A percentile compares a stretch with the other conserved stretches of the same genome.
These are phyloP conservation scores for Ameiurus melas DNA, from an alignment of 2,113 vertebrate genomes.

Conservation along the genomic window DNA sequence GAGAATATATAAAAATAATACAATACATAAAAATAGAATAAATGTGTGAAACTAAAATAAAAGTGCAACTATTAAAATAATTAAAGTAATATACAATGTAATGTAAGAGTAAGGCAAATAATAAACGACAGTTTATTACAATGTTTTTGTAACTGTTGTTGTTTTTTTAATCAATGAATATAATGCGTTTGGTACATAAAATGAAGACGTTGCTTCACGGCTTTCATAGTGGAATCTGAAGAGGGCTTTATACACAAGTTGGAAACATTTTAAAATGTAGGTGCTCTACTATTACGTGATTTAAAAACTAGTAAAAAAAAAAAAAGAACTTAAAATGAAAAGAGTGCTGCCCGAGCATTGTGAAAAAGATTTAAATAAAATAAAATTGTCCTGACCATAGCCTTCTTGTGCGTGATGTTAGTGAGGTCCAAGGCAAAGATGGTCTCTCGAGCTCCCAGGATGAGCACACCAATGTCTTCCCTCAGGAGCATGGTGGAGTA, in stretches of 20 bases:
- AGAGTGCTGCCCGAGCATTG: background rate
- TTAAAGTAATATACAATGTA: background rate
- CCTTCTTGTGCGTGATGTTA: conserved; percentile 67
- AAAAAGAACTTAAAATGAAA: background rate
- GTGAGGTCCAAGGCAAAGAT: conserved; percentile 75
- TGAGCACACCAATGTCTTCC: conserved; percentile 67
- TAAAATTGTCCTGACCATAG: conserved; percentile 63
- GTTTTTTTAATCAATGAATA: too few relatives aligned
- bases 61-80: background rate
- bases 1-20: background rate
- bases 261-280: background rate
- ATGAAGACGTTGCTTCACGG: too few relatives aligned
- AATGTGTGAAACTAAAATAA: background rate
- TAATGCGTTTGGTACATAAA: too few relatives aligned
- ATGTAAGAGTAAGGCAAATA: background rate
- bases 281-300: background rate
- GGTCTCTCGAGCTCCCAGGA: conserved; percentile 74
- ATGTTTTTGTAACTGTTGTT: too few relatives aligned
- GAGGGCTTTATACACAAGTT: background rate
- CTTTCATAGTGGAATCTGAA: too few relatives aligned
- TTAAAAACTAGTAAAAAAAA: background rate
- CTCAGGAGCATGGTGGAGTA: conserved; percentile 75
- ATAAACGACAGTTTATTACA: background rate
- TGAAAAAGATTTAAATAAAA: background rate
- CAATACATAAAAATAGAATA: background rate